A percentile compares a stretch with the other conserved stretches of the same genome.
phyloP scores from a whole-genome alignment of 2,888 invertebrate genomes.

The Embidobia sp. region DNA sequence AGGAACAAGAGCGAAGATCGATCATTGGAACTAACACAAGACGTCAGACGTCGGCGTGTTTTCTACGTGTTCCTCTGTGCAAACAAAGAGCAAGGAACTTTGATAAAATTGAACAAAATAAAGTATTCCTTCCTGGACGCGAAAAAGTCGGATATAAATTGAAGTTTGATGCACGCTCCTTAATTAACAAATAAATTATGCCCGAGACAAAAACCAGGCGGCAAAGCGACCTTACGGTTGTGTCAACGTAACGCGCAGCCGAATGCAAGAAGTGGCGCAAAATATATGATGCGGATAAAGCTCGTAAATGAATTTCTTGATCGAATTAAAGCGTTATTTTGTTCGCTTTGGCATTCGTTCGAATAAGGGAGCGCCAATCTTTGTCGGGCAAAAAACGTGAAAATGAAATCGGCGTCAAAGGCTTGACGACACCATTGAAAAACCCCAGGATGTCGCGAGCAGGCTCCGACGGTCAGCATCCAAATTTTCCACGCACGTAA shows the following conservation, averaged over 20 bases:
- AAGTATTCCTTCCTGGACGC: too few species aligned
- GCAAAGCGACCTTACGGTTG: too few species aligned
- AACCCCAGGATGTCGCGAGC: constrained; percentile 53
- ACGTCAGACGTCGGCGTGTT: too few species aligned
- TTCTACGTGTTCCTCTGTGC: too few species aligned
- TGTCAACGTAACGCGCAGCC: background rate
- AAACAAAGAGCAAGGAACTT: too few species aligned
- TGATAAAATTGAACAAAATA: too few species aligned
- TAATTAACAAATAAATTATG: constrained; percentile 19
- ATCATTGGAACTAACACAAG: too few species aligned
- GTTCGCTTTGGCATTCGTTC: constrained; percentile 40
- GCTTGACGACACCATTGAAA: constrained; percentile 43
- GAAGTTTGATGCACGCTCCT: too few species aligned
- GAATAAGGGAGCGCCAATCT: constrained; percentile 9
- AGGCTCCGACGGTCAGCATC: constrained; percentile 31
- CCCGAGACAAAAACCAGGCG: background rate
- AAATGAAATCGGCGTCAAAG: constrained; percentile 61
- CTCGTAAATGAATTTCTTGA: constrained; percentile 54
- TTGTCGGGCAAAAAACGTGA: constrained; percentile 40
- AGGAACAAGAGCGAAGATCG: too few species aligned
- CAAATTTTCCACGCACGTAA: constrained; percentile 45
- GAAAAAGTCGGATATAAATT: too few species aligned
- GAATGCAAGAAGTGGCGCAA: constrained; percentile 23
- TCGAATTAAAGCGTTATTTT: constrained; percentile 53
- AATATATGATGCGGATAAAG: constrained; percentile 34